Evolutionary conservation across 2,797 vertebrate genomes (phyloP).

Genomic region (Macrochelys suwanniensis): DNA sequence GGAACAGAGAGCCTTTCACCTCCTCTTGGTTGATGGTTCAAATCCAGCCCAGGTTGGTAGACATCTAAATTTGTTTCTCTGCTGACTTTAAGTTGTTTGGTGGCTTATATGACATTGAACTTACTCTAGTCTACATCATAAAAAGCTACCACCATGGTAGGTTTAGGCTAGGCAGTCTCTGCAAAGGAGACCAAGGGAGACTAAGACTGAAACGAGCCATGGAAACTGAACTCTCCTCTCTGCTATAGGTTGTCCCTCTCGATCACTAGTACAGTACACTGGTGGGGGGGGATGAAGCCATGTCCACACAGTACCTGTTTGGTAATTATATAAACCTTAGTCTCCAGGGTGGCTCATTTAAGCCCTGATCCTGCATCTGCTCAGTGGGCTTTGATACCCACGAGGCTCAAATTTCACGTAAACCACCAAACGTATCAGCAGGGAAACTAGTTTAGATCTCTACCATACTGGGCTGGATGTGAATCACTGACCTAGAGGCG

Average conservation of each 20-base stretch:
- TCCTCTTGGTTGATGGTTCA: not conserved
- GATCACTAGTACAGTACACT: rapidly evolving
- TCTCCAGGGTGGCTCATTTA: not conserved
- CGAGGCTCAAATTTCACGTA: not conserved
- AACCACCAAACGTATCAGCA: rapidly evolving
- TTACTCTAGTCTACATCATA: not conserved
- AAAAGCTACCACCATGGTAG: not conserved
- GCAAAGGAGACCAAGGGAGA: not conserved
- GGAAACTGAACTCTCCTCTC: rapidly evolving
- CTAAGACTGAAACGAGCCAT: rapidly evolving
- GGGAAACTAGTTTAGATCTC: rapidly evolving
- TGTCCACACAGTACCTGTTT: not conserved
- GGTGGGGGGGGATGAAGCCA: rapidly evolving
- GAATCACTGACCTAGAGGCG: too few relatives aligned
- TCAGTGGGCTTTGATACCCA: rapidly evolving
- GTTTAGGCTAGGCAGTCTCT: not conserved
- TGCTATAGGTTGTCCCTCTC: rapidly evolving
- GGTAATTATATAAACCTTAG: not conserved
- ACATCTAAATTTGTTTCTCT: not conserved
- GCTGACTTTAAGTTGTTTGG: not conserved
- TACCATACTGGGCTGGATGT: rapidly evolving
- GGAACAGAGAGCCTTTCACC: constrained; percentile 68
- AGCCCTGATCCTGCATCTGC: not conserved
- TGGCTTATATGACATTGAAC: not conserved
- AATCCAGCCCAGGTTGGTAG: not conserved